These are phyloP conservation scores for Perdix hodgsoniae DNA, from an alignment of 2,797 vertebrate genomes.

Conservation along the genomic window DNA sequence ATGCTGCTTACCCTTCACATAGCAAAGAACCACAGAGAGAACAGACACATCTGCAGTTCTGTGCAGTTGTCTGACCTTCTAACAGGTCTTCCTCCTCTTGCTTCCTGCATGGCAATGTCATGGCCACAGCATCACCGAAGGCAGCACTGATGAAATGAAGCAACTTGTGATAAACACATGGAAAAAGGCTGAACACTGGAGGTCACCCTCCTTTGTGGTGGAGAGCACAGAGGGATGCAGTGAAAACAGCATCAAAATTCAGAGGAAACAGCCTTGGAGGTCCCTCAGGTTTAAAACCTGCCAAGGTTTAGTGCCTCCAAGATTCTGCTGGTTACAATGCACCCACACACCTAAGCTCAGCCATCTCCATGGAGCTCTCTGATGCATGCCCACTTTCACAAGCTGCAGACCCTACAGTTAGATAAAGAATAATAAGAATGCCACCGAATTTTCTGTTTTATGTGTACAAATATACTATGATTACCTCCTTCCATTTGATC, in stretches of 20 bases:
- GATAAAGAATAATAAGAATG: background rate
- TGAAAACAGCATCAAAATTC: background rate
- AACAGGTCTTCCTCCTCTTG: background rate
- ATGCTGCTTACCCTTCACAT: background rate
- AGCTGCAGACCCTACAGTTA: background rate
- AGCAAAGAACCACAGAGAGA: background rate
- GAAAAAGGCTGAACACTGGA: background rate
- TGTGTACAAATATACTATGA: background rate
- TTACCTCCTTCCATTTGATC: background rate
- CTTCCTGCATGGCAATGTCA: background rate
- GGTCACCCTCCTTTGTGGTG: background rate
- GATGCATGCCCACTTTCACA: background rate
- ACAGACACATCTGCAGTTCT: background rate
- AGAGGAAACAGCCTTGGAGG: background rate
- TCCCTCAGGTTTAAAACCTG: background rate
- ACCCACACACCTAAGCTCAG: background rate
- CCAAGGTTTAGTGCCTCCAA: background rate
- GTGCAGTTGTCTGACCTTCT: background rate
- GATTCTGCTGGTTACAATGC: background rate
- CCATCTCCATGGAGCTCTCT: rapidly evolving
- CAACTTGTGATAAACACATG: background rate
- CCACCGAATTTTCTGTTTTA: background rate
- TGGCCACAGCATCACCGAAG: background rate
- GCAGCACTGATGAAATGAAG: background rate
- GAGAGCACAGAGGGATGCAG: rapidly evolving